Conservation (phyloP, 2,797 vertebrate genomes). For the Peromyscus aztecus region DNA sequence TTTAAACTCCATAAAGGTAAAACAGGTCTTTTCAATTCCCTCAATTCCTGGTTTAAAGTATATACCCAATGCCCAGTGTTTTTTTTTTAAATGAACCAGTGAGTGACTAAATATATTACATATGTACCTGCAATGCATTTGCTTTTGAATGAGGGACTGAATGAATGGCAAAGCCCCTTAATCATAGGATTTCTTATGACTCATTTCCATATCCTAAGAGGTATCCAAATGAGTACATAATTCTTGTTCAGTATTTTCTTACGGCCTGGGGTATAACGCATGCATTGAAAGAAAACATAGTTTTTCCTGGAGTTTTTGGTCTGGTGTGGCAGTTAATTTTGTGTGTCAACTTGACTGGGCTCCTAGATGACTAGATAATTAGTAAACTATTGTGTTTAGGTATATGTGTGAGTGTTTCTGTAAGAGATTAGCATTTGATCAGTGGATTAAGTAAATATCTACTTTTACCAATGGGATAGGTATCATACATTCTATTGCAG, state of each 20-base stretch:
- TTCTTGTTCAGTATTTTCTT: conserved; percentile 23
- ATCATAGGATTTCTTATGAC: not conserved
- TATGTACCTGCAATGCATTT: not conserved
- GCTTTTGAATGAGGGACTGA: not conserved
- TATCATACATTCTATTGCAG: not conserved
- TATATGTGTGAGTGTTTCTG: not conserved
- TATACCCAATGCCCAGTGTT: not conserved
- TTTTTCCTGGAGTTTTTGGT: conserved; percentile 11
- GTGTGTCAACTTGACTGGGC: not conserved
- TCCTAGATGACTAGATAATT: not conserved
- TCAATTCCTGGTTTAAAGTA: not conserved
- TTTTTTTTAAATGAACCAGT: conserved; percentile 18
- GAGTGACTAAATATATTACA: not conserved
- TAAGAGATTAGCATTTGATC: conserved; percentile 10
- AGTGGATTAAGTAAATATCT: not conserved
- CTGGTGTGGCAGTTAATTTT: not conserved
- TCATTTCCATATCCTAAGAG: conserved; percentile 23
- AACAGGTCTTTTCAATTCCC: not conserved
- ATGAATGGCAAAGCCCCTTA: not conserved
- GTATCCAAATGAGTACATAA: not conserved
- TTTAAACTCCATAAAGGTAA: conserved; percentile 17
- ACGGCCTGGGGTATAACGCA: not conserved
- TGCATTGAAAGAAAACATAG: not conserved
- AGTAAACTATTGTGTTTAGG: not conserved
- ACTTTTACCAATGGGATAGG: not conserved